These are phyloP conservation scores for Crypturellus tataupa DNA, from an alignment of 2,797 vertebrate genomes.

Conservation along the genomic window DNA sequence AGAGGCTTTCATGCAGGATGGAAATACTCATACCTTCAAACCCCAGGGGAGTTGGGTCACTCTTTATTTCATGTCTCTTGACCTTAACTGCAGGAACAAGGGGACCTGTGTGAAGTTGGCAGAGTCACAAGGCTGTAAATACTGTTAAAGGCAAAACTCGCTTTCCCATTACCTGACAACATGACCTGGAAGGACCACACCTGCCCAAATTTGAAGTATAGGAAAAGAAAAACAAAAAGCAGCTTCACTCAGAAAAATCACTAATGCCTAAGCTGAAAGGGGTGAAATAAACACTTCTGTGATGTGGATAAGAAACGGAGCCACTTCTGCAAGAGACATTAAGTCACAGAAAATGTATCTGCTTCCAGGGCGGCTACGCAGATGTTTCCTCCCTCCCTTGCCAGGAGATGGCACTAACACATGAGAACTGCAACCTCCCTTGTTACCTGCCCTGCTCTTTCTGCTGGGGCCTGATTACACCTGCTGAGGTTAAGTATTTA, in stretches of 20 bases:
- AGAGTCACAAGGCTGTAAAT: conserved; percentile 67
- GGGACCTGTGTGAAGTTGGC: conserved; percentile 85
- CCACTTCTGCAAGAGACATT: neutral
- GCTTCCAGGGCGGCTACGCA: neutral
- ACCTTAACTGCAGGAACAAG: conserved; percentile 90
- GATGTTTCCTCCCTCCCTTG: neutral
- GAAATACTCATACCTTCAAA: conserved; percentile 89
- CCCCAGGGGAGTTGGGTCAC: conserved; percentile 92
- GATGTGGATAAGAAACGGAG: neutral
- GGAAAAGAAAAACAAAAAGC: too few relatives aligned
- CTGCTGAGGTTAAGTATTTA: neutral
- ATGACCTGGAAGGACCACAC: neutral
- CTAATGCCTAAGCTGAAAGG: neutral
- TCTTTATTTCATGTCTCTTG: conserved; percentile 96
- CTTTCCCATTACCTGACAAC: neutral
- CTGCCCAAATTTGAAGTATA: neutral
- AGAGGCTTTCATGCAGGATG: conserved; percentile 70
- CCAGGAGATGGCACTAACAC: neutral
- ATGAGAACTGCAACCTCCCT: neutral
- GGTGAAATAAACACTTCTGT: neutral
- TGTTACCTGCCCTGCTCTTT: neutral
- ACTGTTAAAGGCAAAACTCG: conserved; percentile 41
- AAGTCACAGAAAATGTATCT: neutral
- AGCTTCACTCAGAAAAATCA: neutral
- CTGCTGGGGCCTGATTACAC: neutral